Evolutionary conservation across 2,888 invertebrate species (phyloP).

Genomic region (Dynastes maya): DNA sequence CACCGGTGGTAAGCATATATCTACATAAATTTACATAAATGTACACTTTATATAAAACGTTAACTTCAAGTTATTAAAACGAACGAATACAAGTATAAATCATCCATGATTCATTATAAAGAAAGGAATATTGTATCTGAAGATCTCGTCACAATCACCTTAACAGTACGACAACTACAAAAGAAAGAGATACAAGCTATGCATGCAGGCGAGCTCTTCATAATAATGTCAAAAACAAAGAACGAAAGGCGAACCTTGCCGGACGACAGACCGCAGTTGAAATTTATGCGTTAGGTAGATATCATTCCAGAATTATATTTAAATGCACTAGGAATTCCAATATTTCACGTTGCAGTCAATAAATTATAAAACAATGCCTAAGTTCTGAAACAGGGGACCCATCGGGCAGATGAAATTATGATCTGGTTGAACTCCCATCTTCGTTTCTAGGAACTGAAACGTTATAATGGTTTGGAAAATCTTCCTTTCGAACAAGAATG

Average conservation of each 20-base stretch:
- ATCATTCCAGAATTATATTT: constrained; percentile 48
- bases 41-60: background rate
- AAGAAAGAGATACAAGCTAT: constrained; percentile 2
- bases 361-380: constrained; percentile 61
- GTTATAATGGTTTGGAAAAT: no score
- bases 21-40: no score
- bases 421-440: constrained; percentile 58
- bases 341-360: constrained; percentile 50
- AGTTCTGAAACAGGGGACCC: constrained; percentile 65
- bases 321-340: constrained; percentile 46
- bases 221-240: constrained; percentile 25
- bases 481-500: background rate
- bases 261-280: background rate
- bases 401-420: constrained; percentile 66
- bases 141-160: background rate
- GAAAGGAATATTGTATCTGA: background rate
- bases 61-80: background rate
- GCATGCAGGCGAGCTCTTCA: constrained; percentile 17
- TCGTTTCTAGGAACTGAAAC: background rate
- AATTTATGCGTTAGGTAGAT: constrained; percentile 35
- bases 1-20: background rate
- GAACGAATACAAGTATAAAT: background rate
- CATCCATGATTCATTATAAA: background rate
- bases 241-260: constrained; percentile 13
- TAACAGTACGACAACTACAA: background rate